phyloP scores from a whole-genome alignment of 1,140 invertebrate species.

The Paralvinella palmiformis region DNA sequence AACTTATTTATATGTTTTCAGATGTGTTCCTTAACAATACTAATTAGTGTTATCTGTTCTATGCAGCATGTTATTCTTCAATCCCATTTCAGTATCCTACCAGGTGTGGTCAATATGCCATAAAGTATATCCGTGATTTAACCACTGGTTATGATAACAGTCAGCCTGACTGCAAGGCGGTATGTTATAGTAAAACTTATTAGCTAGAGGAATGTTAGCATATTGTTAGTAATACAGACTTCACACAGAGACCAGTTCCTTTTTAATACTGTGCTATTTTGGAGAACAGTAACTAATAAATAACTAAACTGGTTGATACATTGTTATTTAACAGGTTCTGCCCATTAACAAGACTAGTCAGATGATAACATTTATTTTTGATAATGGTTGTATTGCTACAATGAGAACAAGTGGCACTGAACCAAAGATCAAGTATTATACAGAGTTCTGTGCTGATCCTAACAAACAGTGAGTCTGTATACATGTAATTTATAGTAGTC shows the following conservation, averaged over 20 bases:
- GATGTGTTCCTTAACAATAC: not conserved
- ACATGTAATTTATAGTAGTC: too few relatives aligned
- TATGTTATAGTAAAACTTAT: too few relatives aligned
- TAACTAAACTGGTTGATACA: too few relatives aligned
- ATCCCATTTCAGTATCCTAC: constrained; percentile 37
- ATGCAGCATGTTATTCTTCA: not conserved
- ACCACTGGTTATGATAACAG: constrained; percentile 81
- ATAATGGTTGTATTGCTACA: constrained; percentile 78
- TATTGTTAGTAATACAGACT: too few relatives aligned
- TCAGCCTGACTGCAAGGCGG: constrained; percentile 64
- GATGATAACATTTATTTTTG: constrained; percentile 96
- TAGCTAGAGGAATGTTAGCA: too few relatives aligned
- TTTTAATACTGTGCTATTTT: too few relatives aligned
- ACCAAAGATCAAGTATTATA: constrained; percentile 83
- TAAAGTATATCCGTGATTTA: constrained; percentile 75
- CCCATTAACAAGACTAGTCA: constrained; percentile 72
- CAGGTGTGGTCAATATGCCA: constrained; percentile 62
- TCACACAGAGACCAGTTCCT: too few relatives aligned
- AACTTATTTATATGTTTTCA: constrained; percentile 1
- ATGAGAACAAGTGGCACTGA: constrained; percentile 96
- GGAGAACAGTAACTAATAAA: too few relatives aligned
- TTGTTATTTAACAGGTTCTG: constrained; percentile 54
- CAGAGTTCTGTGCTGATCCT: constrained; percentile 66
- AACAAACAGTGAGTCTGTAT: constrained; percentile 17
- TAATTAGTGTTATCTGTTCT: not conserved